These are phyloP conservation scores for Drosophila neocordata DNA, from an alignment of 1,140 invertebrate species.

Conservation along the genomic window DNA sequence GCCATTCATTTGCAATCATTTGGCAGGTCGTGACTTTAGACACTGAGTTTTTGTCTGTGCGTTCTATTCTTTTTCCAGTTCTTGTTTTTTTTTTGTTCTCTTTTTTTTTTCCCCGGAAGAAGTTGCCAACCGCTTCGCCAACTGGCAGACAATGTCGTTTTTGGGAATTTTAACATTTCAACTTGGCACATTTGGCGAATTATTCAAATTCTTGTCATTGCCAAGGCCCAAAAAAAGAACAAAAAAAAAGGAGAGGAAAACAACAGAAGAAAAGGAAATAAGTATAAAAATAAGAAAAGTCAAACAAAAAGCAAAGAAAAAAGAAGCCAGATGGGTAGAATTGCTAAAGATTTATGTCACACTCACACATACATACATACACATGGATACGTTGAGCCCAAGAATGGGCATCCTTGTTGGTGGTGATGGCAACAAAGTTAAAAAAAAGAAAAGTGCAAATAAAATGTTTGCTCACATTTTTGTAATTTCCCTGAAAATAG, in stretches of 20 bases:
- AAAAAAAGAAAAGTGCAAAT: slow-evolving; percentile 56
- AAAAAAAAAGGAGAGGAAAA: slow-evolving; percentile 18
- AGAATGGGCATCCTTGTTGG: too few relatives aligned
- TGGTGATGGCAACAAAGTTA: slow-evolving; percentile 49
- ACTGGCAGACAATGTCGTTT: slow-evolving; percentile 50
- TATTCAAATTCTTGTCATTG: slow-evolving; percentile 81
- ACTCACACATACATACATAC: slow-evolving; percentile 26
- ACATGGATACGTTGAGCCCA: slow-evolving; percentile 9
- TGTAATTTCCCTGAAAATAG: slow-evolving; percentile 73
- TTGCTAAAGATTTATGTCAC: slow-evolving; percentile 70
- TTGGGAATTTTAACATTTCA: slow-evolving; percentile 80
- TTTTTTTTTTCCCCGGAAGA: slow-evolving; percentile 49
- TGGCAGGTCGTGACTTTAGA: slow-evolving; percentile 71
- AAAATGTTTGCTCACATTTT: slow-evolving; percentile 80
- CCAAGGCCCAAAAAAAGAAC: slow-evolving; percentile 35
- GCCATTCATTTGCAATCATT: slow-evolving; percentile 80
- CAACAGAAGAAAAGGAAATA: slow-evolving; percentile 26
- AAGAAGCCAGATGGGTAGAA: slow-evolving; percentile 37
- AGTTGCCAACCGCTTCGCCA: slow-evolving; percentile 68
- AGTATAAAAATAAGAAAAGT: slow-evolving; percentile 35
- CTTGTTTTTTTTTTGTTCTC: too few relatives aligned
- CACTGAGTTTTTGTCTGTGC: neutral
- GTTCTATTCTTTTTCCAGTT: slow-evolving; percentile 14
- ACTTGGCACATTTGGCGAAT: slow-evolving; percentile 79
- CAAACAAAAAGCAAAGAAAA: slow-evolving; percentile 47